Base-by-base conservation (phyloP, 1,140 invertebrate genomes). In the Drosophila ercepeae region DNA sequence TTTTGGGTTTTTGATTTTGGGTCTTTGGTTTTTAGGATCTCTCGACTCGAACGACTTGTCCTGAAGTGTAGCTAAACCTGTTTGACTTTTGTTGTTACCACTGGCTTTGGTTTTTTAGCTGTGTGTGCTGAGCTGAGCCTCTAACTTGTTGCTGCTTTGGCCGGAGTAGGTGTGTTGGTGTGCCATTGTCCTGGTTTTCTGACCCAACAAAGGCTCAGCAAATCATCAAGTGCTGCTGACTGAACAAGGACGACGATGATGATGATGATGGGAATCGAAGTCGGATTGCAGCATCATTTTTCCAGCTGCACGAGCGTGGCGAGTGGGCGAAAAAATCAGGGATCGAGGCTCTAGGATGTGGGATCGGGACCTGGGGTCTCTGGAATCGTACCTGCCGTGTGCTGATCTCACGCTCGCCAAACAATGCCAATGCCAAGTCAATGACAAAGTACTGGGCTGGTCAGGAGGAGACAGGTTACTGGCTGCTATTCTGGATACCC, bases 301-400 rank as follows among this genome's bases (percentile, higher is more conserved):
- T 88, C 64, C 82, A 82, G 77, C 70, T 88, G 83, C 83, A 88
- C 73, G 78, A 88, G 83, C 65, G 78, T 82, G 82, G 83, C 82
- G 63, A 84, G 81, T 84, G 81, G 81, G 81, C 72, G 71, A 61
- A 67, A 23, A 25, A 51, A 55, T 48, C 51, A 53, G 41, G 58
- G 19, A 27, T 46, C 16, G 34, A 32, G 52, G 16, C 21, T 42
- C 21, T 7, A 27, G 34, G 19, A 42, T 27, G 29, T 44, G 25
- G 29, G 23, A 48, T 41, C 45, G 41, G 55, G 5, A 16, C 18
- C 19, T 32, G 23, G 14, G n/a, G 4, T 29, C 9, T 52, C 55
- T 25, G 41, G 44, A 46, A 60, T 39, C 55, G 48, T 88, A 81
- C 78, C 82, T 82, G 82, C 82, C 81, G 65, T 88, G 82, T 88